A percentile compares a stretch with the other conserved stretches of the same genome.
phyloP scores from a whole-genome alignment of 2,113 vertebrate genomes.

The Ramphastos sulfuratus region DNA sequence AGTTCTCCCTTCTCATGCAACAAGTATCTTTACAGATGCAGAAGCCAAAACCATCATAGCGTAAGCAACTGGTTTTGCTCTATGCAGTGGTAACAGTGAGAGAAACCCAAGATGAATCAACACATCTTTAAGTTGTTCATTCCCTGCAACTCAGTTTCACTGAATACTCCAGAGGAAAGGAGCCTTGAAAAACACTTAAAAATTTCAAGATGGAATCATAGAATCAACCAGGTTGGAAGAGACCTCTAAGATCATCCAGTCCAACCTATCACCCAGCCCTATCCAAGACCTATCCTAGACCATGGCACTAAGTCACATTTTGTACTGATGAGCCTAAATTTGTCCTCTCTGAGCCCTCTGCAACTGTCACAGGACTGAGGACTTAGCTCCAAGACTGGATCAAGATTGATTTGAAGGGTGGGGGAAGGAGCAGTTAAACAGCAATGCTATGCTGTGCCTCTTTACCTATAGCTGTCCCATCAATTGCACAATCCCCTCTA shows the following conservation, averaged over 20 bases:
- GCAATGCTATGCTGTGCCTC: rapidly evolving
- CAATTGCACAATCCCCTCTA: background rate
- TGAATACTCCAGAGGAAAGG: background rate
- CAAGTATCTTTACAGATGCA: background rate
- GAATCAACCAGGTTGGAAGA: too few species aligned
- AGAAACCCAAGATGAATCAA: background rate
- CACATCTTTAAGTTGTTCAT: background rate
- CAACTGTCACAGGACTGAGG: background rate
- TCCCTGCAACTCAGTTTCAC: background rate
- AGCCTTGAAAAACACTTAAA: background rate
- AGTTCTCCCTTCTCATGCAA: rapidly evolving
- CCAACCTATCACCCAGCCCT: too few species aligned
- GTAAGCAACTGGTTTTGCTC: background rate
- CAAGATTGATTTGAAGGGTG: background rate
- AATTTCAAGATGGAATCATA: background rate
- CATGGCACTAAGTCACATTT: too few species aligned
- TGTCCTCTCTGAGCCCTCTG: background rate
- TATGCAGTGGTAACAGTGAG: background rate
- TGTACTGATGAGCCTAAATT: constrained; percentile 3
- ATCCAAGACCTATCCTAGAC: too few species aligned
- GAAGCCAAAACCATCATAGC: rapidly evolving
- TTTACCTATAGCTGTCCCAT: background rate
- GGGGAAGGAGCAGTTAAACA: background rate
- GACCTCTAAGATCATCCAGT: too few species aligned
- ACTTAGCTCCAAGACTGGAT: background rate